A percentile compares a stretch with the other conserved stretches of the same genome.
Conservation (phyloP, 2,113 vertebrate genomes). For the Salvelinus alpinus region DNA sequence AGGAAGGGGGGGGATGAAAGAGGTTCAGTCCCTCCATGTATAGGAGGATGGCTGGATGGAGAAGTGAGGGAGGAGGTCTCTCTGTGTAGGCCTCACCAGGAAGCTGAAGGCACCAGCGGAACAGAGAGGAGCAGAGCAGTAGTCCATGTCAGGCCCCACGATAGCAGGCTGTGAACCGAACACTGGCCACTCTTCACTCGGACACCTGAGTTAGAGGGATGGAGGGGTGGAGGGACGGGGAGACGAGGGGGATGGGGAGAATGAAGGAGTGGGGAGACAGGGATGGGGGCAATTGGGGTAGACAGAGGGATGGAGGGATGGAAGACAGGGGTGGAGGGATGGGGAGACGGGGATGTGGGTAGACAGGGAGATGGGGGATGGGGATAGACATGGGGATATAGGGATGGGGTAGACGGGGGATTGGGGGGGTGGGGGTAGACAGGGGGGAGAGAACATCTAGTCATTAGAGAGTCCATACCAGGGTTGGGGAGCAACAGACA, state of each 20-base stretch:
- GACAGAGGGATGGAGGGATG: not conserved
- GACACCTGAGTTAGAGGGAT: constrained; percentile 75
- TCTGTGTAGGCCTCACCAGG: constrained; percentile 80
- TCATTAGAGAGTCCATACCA: too few relatives aligned
- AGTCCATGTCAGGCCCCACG: constrained; percentile 75
- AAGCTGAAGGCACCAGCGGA: constrained; percentile 82
- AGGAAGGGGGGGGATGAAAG: constrained; percentile 46
- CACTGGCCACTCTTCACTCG: constrained; percentile 87
- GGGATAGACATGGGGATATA: too few relatives aligned
- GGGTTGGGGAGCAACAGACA: too few relatives aligned
- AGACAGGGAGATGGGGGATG: too few relatives aligned
- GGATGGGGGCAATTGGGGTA: not conserved
- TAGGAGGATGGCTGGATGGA: not conserved
- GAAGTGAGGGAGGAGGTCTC: not conserved
- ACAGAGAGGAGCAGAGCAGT: constrained; percentile 81
- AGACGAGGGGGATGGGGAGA: not conserved
- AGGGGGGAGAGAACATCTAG: too few relatives aligned
- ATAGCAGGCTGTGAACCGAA: constrained; percentile 69
- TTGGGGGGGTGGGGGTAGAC: too few relatives aligned
- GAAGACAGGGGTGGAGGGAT: not conserved
- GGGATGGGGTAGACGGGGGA: too few relatives aligned
- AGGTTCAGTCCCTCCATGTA: not conserved
- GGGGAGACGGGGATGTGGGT: too few relatives aligned
- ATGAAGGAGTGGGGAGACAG: too few relatives aligned
- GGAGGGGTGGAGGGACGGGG: not conserved